These are phyloP conservation scores for Polia nebulosa DNA, from an alignment of 2,888 invertebrate genomes.

Conservation along the genomic window DNA sequence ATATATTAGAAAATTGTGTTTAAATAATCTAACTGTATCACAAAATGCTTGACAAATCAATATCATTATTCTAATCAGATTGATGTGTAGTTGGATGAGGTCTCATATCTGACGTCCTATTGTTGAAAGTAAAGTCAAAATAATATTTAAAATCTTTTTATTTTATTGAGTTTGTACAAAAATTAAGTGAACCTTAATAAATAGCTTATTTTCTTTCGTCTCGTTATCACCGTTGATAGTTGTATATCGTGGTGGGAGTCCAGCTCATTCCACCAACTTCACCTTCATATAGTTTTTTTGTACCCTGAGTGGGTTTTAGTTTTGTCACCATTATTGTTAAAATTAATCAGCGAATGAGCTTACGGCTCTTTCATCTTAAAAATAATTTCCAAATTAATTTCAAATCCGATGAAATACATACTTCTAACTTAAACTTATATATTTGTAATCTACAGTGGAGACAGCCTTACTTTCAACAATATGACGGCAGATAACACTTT, in stretches of 20 bases:
- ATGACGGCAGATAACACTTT: constrained; percentile 44
- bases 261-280: constrained; percentile 15
- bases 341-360: constrained; percentile 11
- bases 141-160: constrained; percentile 14
- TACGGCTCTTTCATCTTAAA: constrained; percentile 6
- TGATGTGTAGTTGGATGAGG: constrained; percentile 15
- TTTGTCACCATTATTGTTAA: background rate
- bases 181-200: constrained; percentile 21
- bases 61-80: constrained; percentile 12
- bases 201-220: constrained; percentile 14
- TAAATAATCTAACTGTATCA: background rate
- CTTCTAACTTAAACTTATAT: constrained; percentile 37
- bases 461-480: constrained; percentile 46
- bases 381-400: constrained; percentile 20
- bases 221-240: constrained; percentile 2
- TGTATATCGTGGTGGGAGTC: constrained; percentile 4
- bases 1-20: background rate
- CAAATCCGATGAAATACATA: constrained; percentile 19
- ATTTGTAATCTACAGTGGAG: constrained; percentile 39
- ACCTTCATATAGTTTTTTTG: background rate
- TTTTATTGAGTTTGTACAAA: constrained; percentile 37
- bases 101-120: constrained; percentile 28
- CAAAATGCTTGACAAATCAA: background rate
- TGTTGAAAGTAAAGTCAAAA: constrained; percentile 55
- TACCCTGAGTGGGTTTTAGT: constrained; percentile 21